These are phyloP conservation scores for Meghimatium bilineatum DNA, from an alignment of 2,888 invertebrate genomes.

Conservation along the genomic window DNA sequence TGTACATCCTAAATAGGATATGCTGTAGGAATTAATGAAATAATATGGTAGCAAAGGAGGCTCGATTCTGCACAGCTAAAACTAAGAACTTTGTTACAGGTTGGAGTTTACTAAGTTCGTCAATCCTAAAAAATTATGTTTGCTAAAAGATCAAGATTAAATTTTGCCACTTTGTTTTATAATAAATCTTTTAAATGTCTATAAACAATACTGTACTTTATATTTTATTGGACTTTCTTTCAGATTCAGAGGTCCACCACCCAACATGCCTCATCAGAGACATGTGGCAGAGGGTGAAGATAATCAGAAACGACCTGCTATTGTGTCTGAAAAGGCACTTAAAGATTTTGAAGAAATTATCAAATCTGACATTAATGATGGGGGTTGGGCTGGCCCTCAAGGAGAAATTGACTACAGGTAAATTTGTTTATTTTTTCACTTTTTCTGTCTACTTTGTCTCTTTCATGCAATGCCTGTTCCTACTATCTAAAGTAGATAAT, in stretches of 20 bases:
- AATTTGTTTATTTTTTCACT: background rate
- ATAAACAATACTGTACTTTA: too few relatives aligned
- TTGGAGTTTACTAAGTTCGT: too few relatives aligned
- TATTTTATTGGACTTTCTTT: background rate
- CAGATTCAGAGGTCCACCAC: constrained; percentile 70
- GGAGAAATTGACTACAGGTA: constrained; percentile 92
- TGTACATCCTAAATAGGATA: too few relatives aligned
- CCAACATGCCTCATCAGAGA: constrained; percentile 66
- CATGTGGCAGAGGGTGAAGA: constrained; percentile 59
- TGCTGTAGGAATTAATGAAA: too few relatives aligned
- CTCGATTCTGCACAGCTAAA: too few relatives aligned
- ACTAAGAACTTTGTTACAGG: too few relatives aligned
- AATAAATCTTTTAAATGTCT: too few relatives aligned
- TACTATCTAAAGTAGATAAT: background rate
- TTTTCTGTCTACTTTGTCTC: background rate
- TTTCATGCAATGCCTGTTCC: too few relatives aligned
- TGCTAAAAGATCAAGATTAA: too few relatives aligned
- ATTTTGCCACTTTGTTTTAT: too few relatives aligned
- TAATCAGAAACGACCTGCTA: constrained; percentile 80
- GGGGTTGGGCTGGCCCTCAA: constrained; percentile 91
- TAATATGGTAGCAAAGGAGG: too few relatives aligned
- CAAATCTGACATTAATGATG: constrained; percentile 83
- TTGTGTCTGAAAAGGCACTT: constrained; percentile 94
- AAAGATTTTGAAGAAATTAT: constrained; percentile 92
- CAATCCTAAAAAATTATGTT: too few relatives aligned